phyloP scores from a whole-genome alignment of 2,888 invertebrate genomes.

The Sturmia bella region DNA sequence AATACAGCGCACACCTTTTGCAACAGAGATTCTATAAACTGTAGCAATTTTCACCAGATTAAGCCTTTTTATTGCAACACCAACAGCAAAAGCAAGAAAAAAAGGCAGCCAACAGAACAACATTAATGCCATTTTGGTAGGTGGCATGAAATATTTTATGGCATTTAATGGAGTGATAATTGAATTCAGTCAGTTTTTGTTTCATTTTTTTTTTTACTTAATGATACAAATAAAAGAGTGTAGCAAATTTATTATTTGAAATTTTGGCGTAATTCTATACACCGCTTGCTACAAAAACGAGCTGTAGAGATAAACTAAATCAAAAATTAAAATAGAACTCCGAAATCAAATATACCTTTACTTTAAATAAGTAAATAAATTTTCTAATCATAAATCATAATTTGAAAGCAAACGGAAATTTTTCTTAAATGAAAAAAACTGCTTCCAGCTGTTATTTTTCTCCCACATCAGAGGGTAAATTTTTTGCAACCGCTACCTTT shows the following conservation, averaged over 20 bases:
- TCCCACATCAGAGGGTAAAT: background rate
- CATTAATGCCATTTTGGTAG: slow-evolving; percentile 56
- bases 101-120: slow-evolving; percentile 23
- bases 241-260: slow-evolving; percentile 50
- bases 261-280: slow-evolving; percentile 15
- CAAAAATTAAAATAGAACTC: background rate
- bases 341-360: background rate
- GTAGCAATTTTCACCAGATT: slow-evolving; percentile 56
- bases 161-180: slow-evolving; percentile 66
- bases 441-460: slow-evolving; percentile 60
- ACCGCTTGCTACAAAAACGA: background rate
- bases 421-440: slow-evolving; percentile 20
- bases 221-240: slow-evolving; percentile 37
- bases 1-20: slow-evolving; percentile 32
- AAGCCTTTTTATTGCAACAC: slow-evolving; percentile 51
- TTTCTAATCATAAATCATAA: slow-evolving; percentile 65
- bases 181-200: slow-evolving; percentile 44
- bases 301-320: background rate
- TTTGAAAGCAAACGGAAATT: slow-evolving; percentile 10
- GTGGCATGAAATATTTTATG: slow-evolving; percentile 58
- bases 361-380: slow-evolving; percentile 17
- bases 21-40: slow-evolving; percentile 55
- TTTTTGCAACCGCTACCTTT: slow-evolving; percentile 70
- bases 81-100: background rate
- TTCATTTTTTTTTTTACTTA: background rate